Base-by-base conservation (phyloP, 1,140 invertebrate genomes). In the Cyphomyrmex costatus region DNA sequence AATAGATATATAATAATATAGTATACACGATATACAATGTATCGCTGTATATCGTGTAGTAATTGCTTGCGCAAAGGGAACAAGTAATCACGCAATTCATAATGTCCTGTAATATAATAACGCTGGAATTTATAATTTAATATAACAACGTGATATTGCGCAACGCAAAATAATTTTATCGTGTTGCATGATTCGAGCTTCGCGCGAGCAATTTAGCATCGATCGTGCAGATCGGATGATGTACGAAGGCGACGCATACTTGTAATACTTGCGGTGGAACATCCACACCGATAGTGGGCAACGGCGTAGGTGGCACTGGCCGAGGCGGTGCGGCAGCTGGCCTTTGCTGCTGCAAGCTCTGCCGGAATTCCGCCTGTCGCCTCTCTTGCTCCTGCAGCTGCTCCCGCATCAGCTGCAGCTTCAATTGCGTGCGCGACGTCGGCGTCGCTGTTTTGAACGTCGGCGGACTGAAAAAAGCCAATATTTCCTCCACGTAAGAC, bases 401-500 rank as follows among this genome's bases (percentile, higher is more conserved):
- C 92, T 98, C 97, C 85, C 97, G 96, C 97, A 98, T 98, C 94
- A 98, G 95, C 95, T 98, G 97, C 85, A 98, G 96, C 92, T 98
- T 98, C 66, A 98, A 96, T 92, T 98, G 97, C 0, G 98, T 98
- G 21, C 98, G 96, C 16, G 97, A 98, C 1, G 97, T 97, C 88
- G 97, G 97, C 79, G 96, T 97, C 89, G 96, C 96, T 76, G 97
- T 98, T 96, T 97, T 98, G 92, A 98, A 97, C 65, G 97, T 97
- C 86, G 97, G 97, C 87, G 97, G 97, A 93, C 98, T 98, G 96
- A 49, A 97, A 97, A 95, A 36, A 68, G 30, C 30, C 46, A 60
- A 68, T 73, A 80, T 86, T 78, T 80, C 77, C 63, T 80, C 51
- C 63, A 68, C 76, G 36, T 80, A 51, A 80, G 63, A 86, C 49